Evolutionary conservation across 1,140 invertebrate genomes (phyloP).

Genomic region (Drosophila obscura): DNA sequence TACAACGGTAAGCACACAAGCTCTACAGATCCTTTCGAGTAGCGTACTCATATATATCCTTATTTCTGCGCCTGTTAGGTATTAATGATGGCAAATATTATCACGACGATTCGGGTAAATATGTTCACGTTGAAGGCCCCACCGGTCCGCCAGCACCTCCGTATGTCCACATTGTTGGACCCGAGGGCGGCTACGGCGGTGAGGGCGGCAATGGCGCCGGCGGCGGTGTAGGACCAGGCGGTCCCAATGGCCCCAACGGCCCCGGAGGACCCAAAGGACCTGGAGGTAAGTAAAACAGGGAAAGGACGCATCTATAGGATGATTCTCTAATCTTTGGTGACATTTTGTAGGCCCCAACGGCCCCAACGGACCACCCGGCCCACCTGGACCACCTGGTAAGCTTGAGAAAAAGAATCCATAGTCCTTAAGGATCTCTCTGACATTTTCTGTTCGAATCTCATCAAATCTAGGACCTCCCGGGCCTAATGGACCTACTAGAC

Average conservation of each 20-base stretch:
- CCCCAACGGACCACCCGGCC: slow-evolving; percentile 76
- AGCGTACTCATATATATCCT: not conserved
- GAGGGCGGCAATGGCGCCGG: slow-evolving; percentile 63
- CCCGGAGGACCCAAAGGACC: slow-evolving; percentile 75
- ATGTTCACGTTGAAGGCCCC: slow-evolving; percentile 84
- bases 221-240: slow-evolving; percentile 73
- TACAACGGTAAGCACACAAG: slow-evolving; percentile 63
- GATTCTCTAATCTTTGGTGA: not conserved
- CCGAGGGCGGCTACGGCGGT: slow-evolving; percentile 81
- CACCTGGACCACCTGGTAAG: slow-evolving; percentile 74
- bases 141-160: slow-evolving; percentile 84
- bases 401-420: not conserved
- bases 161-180: slow-evolving; percentile 84
- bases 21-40: too few species aligned
- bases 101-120: slow-evolving; percentile 85
- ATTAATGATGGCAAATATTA: slow-evolving; percentile 84
- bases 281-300: slow-evolving; percentile 47
- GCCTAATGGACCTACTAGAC: slow-evolving; percentile 56
- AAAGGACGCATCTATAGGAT: too few species aligned
- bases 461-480: slow-evolving; percentile 66
- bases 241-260: slow-evolving; percentile 74
- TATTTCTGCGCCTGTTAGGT: slow-evolving; percentile 26
- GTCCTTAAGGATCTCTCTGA: not conserved
- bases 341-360: slow-evolving; percentile 50
- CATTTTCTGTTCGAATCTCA: not conserved